These are phyloP conservation scores for Botrylloides violaceus DNA, from an alignment of 23 tunicate genomes.

Conservation along the genomic window DNA sequence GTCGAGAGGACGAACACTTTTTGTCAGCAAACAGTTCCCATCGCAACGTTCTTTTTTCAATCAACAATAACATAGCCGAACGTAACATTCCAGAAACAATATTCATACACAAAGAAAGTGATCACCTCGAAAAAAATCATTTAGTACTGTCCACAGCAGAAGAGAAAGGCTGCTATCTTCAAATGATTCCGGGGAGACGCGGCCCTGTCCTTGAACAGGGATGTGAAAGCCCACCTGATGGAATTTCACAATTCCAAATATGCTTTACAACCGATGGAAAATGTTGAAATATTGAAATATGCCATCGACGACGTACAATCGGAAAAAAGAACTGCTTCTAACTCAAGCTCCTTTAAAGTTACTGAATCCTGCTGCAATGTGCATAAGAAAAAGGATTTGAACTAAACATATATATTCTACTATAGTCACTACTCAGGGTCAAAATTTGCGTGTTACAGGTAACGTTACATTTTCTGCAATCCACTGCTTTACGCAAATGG, in stretches of 20 bases:
- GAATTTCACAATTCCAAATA: neutral
- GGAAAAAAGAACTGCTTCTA: no score
- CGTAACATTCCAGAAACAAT: neutral
- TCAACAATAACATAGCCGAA: neutral
- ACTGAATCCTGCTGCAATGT: no score
- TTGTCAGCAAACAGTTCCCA: neutral
- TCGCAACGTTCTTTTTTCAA: neutral
- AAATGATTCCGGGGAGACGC: neutral
- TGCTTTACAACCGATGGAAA: no score
- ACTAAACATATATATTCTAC: no score
- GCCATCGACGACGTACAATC: no score
- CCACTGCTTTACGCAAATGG: no score
- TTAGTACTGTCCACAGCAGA: neutral
- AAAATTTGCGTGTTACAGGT: no score
- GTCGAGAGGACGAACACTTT: neutral
- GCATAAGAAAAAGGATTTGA: no score
- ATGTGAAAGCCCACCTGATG: neutral
- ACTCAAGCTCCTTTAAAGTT: no score
- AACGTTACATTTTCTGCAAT: no score
- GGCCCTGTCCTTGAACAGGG: neutral
- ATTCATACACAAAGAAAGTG: neutral
- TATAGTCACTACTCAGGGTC: no score
- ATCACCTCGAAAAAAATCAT: neutral
- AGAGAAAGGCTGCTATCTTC: neutral
- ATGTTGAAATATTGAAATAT: no score